These are phyloP conservation scores for Eudyptes chrysolophus DNA, from an alignment of 2,113 vertebrate genomes.

Conservation along the genomic window DNA sequence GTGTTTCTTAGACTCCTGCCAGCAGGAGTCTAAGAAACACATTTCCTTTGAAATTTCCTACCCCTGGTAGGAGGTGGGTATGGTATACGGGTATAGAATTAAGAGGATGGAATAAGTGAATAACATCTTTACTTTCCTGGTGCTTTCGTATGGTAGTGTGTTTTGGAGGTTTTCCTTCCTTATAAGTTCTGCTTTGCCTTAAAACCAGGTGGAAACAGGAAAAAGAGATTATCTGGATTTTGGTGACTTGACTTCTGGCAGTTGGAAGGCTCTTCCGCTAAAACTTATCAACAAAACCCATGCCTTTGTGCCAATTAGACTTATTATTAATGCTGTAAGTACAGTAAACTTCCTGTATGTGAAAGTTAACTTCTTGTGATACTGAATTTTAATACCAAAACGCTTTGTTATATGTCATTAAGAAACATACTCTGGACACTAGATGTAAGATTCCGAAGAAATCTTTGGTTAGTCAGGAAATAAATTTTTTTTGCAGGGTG, in stretches of 20 bases:
- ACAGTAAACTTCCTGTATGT: neutral
- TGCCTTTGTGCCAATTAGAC: constrained; percentile 88
- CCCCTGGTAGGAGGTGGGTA: neutral
- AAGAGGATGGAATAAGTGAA: neutral
- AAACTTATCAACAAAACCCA: constrained; percentile 88
- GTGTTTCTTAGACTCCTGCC: neutral
- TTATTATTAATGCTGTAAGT: constrained; percentile 94
- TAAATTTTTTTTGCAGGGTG: neutral
- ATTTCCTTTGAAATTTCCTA: neutral
- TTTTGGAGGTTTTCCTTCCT: neutral
- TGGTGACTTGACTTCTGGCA: constrained; percentile 86
- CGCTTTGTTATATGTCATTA: neutral
- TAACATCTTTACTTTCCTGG: neutral
- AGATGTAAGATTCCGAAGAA: neutral
- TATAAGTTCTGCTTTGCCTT: neutral
- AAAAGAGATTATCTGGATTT: constrained; percentile 85
- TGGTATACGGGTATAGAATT: neutral
- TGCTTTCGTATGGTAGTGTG: neutral
- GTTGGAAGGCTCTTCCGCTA: constrained; percentile 86
- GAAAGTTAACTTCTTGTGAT: neutral
- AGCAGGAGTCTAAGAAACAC: too few species aligned
- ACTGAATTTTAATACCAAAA: neutral
- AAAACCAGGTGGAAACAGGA: constrained; percentile 81
- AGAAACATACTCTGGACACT: neutral
- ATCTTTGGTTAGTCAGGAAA: neutral